Conservation (phyloP, 2,797 vertebrate genomes). For the Anisognathus igniventris region DNA sequence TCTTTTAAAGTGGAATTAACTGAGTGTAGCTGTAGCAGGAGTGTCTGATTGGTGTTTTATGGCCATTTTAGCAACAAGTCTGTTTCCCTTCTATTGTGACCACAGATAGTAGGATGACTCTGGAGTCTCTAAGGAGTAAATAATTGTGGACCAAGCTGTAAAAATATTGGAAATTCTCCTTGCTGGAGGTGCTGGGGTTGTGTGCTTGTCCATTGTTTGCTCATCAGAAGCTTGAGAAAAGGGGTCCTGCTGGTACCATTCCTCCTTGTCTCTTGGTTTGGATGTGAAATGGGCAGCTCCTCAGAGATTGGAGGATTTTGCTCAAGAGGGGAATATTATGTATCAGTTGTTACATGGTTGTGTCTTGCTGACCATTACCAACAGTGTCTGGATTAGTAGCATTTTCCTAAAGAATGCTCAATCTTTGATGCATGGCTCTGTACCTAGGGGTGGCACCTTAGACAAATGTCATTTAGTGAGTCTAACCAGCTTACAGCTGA, state of each 20-base stretch:
- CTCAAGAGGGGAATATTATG: neutral
- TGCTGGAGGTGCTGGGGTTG: neutral
- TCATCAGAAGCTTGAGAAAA: neutral
- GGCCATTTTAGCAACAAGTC: neutral
- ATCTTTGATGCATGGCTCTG: neutral
- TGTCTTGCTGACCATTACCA: neutral
- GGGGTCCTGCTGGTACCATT: neutral
- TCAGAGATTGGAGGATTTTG: neutral
- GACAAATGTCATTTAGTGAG: neutral
- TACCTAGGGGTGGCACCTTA: neutral
- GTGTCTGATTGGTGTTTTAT: neutral
- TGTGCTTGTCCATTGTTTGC: neutral
- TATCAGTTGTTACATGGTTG: neutral
- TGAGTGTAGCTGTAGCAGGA: neutral
- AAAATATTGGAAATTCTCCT: neutral
- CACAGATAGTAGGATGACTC: neutral
- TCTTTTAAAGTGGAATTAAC: neutral
- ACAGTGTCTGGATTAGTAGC: neutral
- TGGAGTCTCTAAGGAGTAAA: neutral
- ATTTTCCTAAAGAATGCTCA: neutral
- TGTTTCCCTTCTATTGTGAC: neutral
- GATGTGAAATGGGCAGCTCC: neutral
- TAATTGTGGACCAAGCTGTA: neutral
- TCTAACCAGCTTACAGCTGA: neutral
- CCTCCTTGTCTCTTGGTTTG: neutral